Conservation (phyloP, 2,797 vertebrate genomes). For the Dryobates pubescens region DNA sequence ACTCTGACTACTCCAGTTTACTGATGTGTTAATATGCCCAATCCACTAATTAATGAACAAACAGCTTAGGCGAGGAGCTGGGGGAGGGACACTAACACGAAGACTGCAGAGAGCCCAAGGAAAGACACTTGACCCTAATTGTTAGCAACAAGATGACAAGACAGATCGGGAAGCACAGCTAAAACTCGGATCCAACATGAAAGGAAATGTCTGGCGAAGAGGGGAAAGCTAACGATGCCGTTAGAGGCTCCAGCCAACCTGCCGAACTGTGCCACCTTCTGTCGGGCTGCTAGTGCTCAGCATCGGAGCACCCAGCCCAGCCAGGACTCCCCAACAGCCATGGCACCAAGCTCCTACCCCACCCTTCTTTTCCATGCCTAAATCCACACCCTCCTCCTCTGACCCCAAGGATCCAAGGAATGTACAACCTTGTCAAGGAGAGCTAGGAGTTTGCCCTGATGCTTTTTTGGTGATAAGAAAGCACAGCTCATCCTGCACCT, state of each 20-base stretch:
- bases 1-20: constrained; percentile 62
- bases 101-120: constrained; percentile 32
- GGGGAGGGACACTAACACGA: constrained; percentile 50
- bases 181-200: constrained; percentile 17
- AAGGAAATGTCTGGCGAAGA: constrained; percentile 60
- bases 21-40: constrained; percentile 71
- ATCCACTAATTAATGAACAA: constrained; percentile 76
- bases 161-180: constrained; percentile 49
- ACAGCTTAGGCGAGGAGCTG: constrained; percentile 65
- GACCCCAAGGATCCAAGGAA: neutral
- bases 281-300: constrained; percentile 4
- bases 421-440: neutral
- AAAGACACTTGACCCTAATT: constrained; percentile 70
- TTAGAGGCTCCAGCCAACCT: constrained; percentile 34
- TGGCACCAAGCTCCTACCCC: neutral
- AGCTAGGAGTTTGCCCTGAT: neutral
- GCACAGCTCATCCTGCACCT: neutral
- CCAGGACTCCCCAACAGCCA: neutral
- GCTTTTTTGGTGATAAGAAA: neutral
- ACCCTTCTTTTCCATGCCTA: neutral
- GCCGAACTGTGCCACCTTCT: constrained; percentile 26
- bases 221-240: constrained; percentile 12
- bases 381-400: neutral
- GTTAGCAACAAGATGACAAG: constrained; percentile 63
- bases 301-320: neutral